Percentiles rank a stretch among this genome's conserved stretches.
Conservation (phyloP, 2,797 vertebrate species). For the Cyprinodon diabolis region DNA sequence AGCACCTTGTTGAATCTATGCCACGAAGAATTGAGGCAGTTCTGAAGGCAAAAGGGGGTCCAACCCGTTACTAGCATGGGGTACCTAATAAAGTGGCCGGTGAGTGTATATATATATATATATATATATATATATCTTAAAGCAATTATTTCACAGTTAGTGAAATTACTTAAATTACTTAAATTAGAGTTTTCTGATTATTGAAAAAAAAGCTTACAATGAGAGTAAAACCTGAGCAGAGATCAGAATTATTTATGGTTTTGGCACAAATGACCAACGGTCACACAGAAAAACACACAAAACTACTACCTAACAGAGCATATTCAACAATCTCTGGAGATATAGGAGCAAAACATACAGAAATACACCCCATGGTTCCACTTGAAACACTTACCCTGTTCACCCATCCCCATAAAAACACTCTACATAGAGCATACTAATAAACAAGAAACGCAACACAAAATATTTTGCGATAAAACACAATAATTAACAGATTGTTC, state of each 20-base stretch:
- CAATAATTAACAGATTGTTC: neutral
- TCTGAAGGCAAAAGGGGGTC: no score
- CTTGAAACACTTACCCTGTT: conserved; percentile 6
- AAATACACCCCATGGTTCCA: conserved; percentile 11
- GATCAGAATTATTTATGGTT: conserved; percentile 29
- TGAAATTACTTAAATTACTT: conserved; percentile 3
- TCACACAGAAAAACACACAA: conserved; percentile 8
- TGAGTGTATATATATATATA: no score
- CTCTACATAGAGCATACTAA: neutral
- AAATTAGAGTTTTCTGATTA: conserved; percentile 10
- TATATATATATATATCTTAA: neutral
- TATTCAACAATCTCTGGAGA: neutral
- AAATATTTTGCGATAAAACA: neutral
- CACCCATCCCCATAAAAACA: neutral
- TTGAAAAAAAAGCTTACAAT: conserved; percentile 17
- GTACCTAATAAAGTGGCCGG: no score
- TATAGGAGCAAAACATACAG: neutral
- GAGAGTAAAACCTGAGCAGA: conserved; percentile 50
- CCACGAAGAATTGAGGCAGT: no score
- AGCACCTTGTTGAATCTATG: no score
- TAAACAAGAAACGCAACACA: conserved; percentile 17
- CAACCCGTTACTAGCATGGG: no score
- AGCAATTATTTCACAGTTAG: neutral
- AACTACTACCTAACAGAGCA: conserved; percentile 20
- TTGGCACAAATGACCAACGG: conserved; percentile 32